Evolutionary conservation across 2,888 invertebrate genomes (phyloP), one percentile per base, ranked within the genome.

Genomic region (Tenthredo distinguenda): DNA sequence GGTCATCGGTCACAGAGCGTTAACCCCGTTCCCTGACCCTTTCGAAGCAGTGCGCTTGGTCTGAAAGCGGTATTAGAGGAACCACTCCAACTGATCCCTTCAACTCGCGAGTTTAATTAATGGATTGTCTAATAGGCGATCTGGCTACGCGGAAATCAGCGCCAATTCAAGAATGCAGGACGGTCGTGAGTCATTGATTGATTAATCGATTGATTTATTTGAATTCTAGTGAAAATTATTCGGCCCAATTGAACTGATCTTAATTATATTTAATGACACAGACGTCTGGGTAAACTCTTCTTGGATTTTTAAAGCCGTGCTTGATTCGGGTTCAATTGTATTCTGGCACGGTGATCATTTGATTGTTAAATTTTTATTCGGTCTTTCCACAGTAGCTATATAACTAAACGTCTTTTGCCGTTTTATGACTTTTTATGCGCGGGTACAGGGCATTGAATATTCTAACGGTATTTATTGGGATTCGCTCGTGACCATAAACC

Each of bases 121-220:
- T 83, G 83, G 68, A 83, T 83, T 68, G 83, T 68, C 83, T 83
- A 43, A 68, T 71, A 43, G 68, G 40, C n/a, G 62, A 62, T 81
- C 21, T 15, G 26, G 43, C n/a, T 62, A 47, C 7, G 37, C 40
- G 81, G n/a, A 81, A 81, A 81, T 81, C 81, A 81, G n/a, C 40
- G 58, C n/a, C 62, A 40, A 62, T 81, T 43, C 21, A 81, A 50
- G 62, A 81, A 81, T 81, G 4, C 58, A n/a, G 58, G 26, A 55
- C n/a, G 21, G 31, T 50, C 40, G 62, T 62, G 37, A 40, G 37
- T 62, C 62, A 15, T 26, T 40, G 58, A 58, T 40, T 40, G 37
- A 62, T 50, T 40, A 37, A 37, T 71, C 71, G 71, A 47, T 43
- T 12, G 26, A 47, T 77, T 77, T 9, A 31, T 77, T 77, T 50